Percentiles rank a stretch among this genome's conserved stretches.
Evolutionary conservation across 2,113 vertebrate genomes (phyloP).

Genomic region (Sclerurus mexicanus): DNA sequence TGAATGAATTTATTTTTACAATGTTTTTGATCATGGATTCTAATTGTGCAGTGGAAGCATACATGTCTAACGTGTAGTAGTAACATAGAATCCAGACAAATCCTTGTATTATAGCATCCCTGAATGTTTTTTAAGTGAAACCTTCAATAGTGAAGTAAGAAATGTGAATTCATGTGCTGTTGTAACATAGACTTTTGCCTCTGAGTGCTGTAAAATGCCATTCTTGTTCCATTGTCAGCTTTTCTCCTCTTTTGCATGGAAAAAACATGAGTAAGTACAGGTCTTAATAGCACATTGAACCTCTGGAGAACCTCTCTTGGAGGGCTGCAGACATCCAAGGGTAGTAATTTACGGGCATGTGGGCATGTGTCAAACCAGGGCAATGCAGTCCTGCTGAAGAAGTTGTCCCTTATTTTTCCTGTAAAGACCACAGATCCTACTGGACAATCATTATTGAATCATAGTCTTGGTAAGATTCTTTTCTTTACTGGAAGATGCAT

Average conservation of each 20-base stretch:
- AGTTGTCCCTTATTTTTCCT: not conserved
- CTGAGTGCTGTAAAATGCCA: not conserved
- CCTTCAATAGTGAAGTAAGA: not conserved
- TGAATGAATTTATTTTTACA: not conserved
- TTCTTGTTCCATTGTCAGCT: not conserved
- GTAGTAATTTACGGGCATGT: not conserved
- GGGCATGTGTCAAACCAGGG: not conserved
- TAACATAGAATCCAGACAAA: not conserved
- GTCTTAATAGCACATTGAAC: not conserved
- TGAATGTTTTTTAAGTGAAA: not conserved
- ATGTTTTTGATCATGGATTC: not conserved
- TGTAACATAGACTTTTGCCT: not conserved
- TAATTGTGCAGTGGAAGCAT: not conserved
- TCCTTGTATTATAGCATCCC: not conserved
- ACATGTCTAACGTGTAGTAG: not conserved
- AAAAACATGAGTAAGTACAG: not conserved
- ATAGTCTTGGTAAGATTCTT: not conserved
- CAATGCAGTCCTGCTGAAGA: not conserved
- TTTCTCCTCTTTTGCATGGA: not conserved
- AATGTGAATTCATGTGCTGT: not conserved
- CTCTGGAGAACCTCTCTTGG: not conserved
- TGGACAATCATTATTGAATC: not conserved
- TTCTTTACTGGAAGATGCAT: not conserved
- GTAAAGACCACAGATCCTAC: not conserved
- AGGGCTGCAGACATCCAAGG: not conserved